These are phyloP conservation scores for Poicephalus gulielmi DNA, from an alignment of 2,113 vertebrate species.

Conservation along the genomic window DNA sequence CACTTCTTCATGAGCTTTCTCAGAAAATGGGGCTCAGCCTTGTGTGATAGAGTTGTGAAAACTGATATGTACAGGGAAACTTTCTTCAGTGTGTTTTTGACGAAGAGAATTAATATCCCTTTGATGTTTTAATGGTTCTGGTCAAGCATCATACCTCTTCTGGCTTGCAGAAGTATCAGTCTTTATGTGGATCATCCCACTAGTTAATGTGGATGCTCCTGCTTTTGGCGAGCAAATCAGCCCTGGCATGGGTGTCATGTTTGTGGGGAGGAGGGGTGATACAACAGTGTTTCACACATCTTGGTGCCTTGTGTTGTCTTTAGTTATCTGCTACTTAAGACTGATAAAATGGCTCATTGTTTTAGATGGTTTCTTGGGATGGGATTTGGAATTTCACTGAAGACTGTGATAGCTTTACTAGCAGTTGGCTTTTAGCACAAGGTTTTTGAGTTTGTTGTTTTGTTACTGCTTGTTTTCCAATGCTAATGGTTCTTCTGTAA, in stretches of 20 bases:
- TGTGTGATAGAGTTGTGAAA: neutral
- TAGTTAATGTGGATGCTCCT: neutral
- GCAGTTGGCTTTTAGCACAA: neutral
- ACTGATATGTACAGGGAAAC: neutral
- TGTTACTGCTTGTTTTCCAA: neutral
- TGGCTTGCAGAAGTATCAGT: neutral
- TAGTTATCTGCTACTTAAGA: neutral
- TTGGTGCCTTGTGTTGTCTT: neutral
- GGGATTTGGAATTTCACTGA: neutral
- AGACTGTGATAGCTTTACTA: neutral
- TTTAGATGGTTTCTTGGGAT: neutral
- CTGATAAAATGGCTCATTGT: neutral
- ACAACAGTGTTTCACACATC: neutral
- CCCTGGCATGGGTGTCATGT: neutral
- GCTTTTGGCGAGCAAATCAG: neutral
- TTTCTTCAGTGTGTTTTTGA: neutral
- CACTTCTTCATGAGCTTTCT: neutral
- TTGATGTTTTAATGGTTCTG: neutral
- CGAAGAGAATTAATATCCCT: neutral
- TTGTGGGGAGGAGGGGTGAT: neutral
- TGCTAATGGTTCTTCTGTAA: neutral
- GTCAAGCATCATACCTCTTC: neutral
- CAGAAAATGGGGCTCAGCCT: neutral
- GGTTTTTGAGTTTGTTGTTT: neutral
- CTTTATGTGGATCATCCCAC: neutral